Base-by-base conservation (phyloP, 2,888 invertebrate species). In the Margaritifera margaritifera region DNA sequence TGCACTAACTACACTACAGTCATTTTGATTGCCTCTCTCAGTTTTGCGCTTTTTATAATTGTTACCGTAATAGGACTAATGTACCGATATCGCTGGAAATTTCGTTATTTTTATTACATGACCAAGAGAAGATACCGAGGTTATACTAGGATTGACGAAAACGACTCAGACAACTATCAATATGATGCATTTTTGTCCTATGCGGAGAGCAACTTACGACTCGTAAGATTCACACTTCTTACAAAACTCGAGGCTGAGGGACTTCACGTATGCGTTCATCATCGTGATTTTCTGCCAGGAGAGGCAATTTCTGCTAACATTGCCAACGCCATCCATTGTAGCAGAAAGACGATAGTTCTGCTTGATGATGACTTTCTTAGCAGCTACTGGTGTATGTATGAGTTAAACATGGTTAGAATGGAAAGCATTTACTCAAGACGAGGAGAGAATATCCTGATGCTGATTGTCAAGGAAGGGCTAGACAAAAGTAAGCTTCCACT, bases 351-450 rank as follows among this genome's bases (percentile, higher is more conserved):
- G 0, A 60, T 82, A 8, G 72, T 77, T 24, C 20, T 83, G 22
- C 27, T 83, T 18, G 68, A 78, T 5, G 58, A 62, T 15, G 25
- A 31, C 20, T 83, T 75, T 61, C 50, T 79, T 8, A 22, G 68
- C 15, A 79, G 78, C 56, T 64, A 74, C 20, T 80, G 73, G 72
- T 82, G 82, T 69, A 68, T 77, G 62, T 79, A 78, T 57, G 83
- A 83, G 66, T 77, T 82, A 24, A 67, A 77, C 31, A 78, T 77
- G 66, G 79, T 80, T 3, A 56, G 71, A n/a, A 72, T 75, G 75
- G 79, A 79, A 54, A 74, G 74, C 64, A 71, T 74, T 3, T 74
- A 69, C 56, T 71, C 74, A 0, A 60, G 71, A 22, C 55, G 53
- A 22, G 62, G 59, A 24, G 27, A 59, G 52, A 54, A 42, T 27